Evolutionary conservation across 2,888 invertebrate genomes (phyloP).

Genomic region (Petrophora chlorosata): DNA sequence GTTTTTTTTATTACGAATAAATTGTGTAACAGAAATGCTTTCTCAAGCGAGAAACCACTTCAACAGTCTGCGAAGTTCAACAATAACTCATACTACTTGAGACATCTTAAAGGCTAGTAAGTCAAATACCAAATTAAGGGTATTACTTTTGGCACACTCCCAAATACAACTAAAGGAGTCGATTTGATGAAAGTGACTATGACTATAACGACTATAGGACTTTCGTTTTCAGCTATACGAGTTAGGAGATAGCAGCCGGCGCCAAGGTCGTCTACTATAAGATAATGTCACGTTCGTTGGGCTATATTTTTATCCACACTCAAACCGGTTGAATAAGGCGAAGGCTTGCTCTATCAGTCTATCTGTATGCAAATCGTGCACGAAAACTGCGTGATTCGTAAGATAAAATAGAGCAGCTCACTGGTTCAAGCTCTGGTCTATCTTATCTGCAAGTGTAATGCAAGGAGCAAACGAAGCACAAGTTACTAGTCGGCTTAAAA

Average conservation of each 20-base stretch:
- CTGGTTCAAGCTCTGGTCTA: neutral
- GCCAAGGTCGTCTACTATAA: conserved; percentile 57
- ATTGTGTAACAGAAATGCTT: too few relatives aligned
- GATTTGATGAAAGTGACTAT: conserved; percentile 37
- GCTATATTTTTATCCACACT: conserved; percentile 36
- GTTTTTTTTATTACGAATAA: too few relatives aligned
- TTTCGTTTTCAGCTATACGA: conserved; percentile 49
- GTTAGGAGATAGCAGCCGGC: conserved; percentile 39
- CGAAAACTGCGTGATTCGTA: conserved; percentile 4
- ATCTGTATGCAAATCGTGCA: conserved; percentile 22
- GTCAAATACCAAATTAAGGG: neutral
- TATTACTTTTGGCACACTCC: conserved; percentile 14
- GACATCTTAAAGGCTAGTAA: neutral
- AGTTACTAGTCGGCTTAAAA: too few relatives aligned
- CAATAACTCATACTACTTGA: neutral
- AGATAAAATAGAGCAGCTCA: neutral
- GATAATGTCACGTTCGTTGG: conserved; percentile 48
- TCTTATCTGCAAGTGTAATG: too few relatives aligned
- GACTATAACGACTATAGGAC: conserved; percentile 28
- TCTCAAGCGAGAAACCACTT: too few relatives aligned
- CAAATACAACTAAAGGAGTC: conserved; percentile 15
- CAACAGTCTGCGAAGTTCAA: neutral
- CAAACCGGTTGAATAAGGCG: conserved; percentile 45
- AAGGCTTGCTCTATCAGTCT: conserved; percentile 16
- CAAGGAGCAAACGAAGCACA: too few relatives aligned